Evolutionary conservation across 2,888 invertebrate genomes (phyloP).

Genomic region (Lasioglossum leucozonium): DNA sequence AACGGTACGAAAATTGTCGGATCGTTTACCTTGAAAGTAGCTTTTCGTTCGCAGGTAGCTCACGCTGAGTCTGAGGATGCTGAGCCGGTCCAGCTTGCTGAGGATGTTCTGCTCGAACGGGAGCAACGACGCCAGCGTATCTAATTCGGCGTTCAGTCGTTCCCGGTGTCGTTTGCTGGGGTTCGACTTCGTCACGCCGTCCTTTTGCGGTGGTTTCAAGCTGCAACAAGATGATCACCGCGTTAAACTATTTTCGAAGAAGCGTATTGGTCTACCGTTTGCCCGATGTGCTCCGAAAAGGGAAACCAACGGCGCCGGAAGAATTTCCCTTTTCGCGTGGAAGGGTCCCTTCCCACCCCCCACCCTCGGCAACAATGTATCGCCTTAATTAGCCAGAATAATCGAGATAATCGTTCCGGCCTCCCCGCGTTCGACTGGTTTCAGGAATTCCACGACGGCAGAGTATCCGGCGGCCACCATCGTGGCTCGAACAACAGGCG

Average conservation of each 20-base stretch:
- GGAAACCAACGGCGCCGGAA: not conserved
- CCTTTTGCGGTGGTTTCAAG: conserved; percentile 97
- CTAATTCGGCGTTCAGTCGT: conserved; percentile 98
- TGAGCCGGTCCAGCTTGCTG: conserved; percentile 98
- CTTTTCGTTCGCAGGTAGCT: conserved; percentile 99
- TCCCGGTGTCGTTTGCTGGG: conserved; percentile 99
- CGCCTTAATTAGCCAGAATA: conserved; percentile 33
- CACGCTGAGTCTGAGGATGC: conserved; percentile 98
- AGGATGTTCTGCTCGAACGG: conserved; percentile 99
- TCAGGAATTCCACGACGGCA: conserved; percentile 43
- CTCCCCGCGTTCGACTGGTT: conserved; percentile 38
- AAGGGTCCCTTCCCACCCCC: too few relatives aligned
- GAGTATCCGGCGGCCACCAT: conserved; percentile 36
- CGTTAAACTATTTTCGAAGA: not conserved
- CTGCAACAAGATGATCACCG: conserved; percentile 86
- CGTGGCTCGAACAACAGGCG: conserved; percentile 61
- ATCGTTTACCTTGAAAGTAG: conserved; percentile 97
- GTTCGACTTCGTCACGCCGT: conserved; percentile 98
- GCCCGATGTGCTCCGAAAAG: too few relatives aligned
- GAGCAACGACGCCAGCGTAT: conserved; percentile 96
- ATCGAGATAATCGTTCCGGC: conserved; percentile 27
- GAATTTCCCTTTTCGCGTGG: not conserved
- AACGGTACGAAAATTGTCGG: not conserved
- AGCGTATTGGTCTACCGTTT: not conserved
- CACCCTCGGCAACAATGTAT: conserved; percentile 25